phyloP scores from a whole-genome alignment of 2,797 vertebrate species.

The Sebastes minor region DNA sequence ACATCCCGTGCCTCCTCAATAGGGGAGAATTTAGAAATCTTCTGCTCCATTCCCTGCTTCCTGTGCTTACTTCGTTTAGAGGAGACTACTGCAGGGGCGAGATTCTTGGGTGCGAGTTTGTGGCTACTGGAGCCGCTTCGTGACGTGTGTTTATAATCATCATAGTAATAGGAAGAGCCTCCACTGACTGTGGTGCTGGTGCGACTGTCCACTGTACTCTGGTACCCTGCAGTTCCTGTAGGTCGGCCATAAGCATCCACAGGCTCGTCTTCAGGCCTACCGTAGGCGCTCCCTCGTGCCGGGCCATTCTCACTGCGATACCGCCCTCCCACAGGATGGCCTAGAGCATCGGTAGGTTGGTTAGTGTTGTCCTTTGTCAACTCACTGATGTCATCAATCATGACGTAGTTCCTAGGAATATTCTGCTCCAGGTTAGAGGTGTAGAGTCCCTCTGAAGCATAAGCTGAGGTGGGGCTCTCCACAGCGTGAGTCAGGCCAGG shows the following conservation, averaged over 20 bases:
- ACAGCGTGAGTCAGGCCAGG: conserved; percentile 83
- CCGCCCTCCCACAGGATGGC: conserved; percentile 79
- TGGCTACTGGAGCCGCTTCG: conserved; percentile 85
- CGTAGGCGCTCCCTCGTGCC: conserved; percentile 85
- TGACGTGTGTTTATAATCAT: conserved; percentile 90
- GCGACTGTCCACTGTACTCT: conserved; percentile 84
- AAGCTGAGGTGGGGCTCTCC: conserved; percentile 87
- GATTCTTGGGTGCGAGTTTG: conserved; percentile 93
- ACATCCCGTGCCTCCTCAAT: conserved; percentile 99
- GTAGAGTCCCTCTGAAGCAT: conserved; percentile 91
- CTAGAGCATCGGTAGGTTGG: conserved; percentile 75
- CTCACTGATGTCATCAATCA: conserved; percentile 99
- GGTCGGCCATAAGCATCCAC: conserved; percentile 90
- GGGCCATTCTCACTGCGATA: conserved; percentile 86
- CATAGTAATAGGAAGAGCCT: conserved; percentile 87
- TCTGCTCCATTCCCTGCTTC: conserved; percentile 98
- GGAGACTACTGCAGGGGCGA: conserved; percentile 93
- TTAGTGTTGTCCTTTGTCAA: conserved; percentile 92
- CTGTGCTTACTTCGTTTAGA: conserved; percentile 98
- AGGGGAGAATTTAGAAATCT: conserved; percentile 98
- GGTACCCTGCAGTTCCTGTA: conserved; percentile 86
- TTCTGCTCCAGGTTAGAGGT: conserved; percentile 94
- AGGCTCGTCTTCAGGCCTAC: conserved; percentile 85
- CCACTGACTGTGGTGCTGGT: conserved; percentile 78
- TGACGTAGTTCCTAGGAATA: conserved; percentile 97